Evolutionary conservation across 2,797 vertebrate genomes (phyloP).

Genomic region (Anolis apletophallus): DNA sequence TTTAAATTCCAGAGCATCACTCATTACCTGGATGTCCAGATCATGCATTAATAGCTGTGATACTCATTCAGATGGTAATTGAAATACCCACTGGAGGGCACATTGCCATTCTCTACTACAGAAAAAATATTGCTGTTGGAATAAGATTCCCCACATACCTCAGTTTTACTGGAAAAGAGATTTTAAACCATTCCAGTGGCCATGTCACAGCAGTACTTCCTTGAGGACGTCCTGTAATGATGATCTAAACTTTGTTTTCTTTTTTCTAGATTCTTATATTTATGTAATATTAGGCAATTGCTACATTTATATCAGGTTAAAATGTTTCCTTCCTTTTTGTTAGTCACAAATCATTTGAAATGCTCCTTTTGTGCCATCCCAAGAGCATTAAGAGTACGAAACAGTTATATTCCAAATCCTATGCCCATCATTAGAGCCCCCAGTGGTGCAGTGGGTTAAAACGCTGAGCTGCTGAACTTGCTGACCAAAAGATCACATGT

Average conservation of each 20-base stretch:
- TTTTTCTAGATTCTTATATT: not conserved
- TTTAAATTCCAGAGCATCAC: not conserved
- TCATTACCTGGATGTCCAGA: not conserved
- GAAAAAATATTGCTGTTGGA: not conserved
- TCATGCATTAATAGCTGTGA: not conserved
- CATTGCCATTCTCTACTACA: not conserved
- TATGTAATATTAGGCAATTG: not conserved
- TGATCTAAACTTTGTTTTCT: not conserved
- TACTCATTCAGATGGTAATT: not conserved
- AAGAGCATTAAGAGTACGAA: constrained; percentile 10
- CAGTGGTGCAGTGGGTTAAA: no score
- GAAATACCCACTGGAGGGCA: not conserved
- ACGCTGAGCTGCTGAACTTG: no score
- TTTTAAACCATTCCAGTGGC: not conserved
- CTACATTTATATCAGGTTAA: not conserved
- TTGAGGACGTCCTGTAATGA: not conserved
- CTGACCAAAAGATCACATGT: no score
- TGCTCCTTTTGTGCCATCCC: not conserved
- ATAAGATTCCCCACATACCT: not conserved
- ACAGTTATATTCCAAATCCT: constrained; percentile 53
- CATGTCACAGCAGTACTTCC: not conserved
- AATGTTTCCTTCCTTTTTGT: not conserved
- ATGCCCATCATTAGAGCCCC: constrained; percentile 51
- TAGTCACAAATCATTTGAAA: not conserved
- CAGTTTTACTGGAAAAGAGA: not conserved